Evolutionary conservation across 2,797 vertebrate genomes (phyloP), one percentile per base, ranked within the genome.

Genomic region (Columba guinea): DNA sequence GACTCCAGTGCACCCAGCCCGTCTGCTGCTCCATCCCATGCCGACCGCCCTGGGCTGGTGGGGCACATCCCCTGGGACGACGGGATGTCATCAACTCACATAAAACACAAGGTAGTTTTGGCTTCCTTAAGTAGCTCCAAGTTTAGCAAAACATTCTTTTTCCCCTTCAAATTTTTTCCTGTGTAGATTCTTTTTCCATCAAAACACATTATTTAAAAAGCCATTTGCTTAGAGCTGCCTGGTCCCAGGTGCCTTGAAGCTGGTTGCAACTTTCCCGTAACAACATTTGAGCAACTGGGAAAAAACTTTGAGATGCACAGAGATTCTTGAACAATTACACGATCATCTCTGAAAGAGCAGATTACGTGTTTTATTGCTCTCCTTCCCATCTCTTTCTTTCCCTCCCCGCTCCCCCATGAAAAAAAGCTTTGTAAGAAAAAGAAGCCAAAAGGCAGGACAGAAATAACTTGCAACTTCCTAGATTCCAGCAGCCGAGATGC

Each of bases 111-210:
- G 86, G 88, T 93, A 95, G 64, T 92, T 97, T 84, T 83, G 86
- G 46, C 82, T 84, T 90, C 92, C 56, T 80, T 88, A 94, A 85
- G 74, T 28, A 74, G 86, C 46, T 92, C 68, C 87, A 89, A 93
- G 71, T 92, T 92, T 71, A 93, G 60, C 78, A 90, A 62, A 94
- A 51, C 64, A 80, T 87, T 92, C 18, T 46, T 90, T 94, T 93
- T 90, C 60, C 83, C 60, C 21, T 86, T 84, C 56, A 32, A 28
- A 30, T 55, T 85, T 94, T 93, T 93, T 63, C 85, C 74, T 92
- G 81, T 82, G 77, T 3, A 23, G 74, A 89, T 87, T 85, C 94
- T 95, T 95, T 95, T 94, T 96, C 95, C 96, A 95, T 92, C 91
- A 96, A 96, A 96, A 96, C 90, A 95, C 62, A 39, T 71, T 81